Base-by-base conservation (phyloP, 2,888 invertebrate genomes). In the Apodemia zela region DNA sequence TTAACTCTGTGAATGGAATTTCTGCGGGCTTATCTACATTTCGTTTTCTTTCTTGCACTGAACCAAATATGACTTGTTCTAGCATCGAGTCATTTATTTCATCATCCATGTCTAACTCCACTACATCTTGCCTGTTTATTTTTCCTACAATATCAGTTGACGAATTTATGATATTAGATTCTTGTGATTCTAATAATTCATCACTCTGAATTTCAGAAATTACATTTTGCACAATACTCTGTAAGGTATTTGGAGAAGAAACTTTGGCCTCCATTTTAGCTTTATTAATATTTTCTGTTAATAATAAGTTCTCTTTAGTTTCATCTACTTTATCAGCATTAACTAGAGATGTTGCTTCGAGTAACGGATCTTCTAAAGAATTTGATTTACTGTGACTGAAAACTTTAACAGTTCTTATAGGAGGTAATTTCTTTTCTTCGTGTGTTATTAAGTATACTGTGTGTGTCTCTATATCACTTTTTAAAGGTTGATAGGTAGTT, bases 401-500 rank as follows among this genome's bases (percentile, higher is more conserved):
- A 29, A 90, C 79, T 80, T 90, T 91, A 0, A 90, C 85, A 25
- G 89, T 90, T 68, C 90, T 90, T 58, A 95, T 93, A 13, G 95
- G 95, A 66, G 94, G 93, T 75, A 94, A 85, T 82, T 93, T 93
- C 71, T 94, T 93, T 83, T 95, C 95, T 82, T 95, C 95, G 66
- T 95, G 95, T 6, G 95, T 95, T 69, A 95, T 95, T 57, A 95
- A 82, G 65, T 94, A 93, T 71, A 95, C 93, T 62, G 86, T 92
- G 64, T 84, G 84, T 18, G 92, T 92, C 75, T 88, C 84, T 45
- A 76, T 66, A 64, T 86, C 80, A 66, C 79, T 77, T 29, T 73
- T 70, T 8, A 81, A 75, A 60, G 85, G 82, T 71, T 81, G 78
- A 65, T 80, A 82, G 7, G 75, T 72, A 65, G 83, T 84, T 58